Evolutionary conservation across 2,888 invertebrate species (phyloP).

Genomic region (Catocala sponsa): DNA sequence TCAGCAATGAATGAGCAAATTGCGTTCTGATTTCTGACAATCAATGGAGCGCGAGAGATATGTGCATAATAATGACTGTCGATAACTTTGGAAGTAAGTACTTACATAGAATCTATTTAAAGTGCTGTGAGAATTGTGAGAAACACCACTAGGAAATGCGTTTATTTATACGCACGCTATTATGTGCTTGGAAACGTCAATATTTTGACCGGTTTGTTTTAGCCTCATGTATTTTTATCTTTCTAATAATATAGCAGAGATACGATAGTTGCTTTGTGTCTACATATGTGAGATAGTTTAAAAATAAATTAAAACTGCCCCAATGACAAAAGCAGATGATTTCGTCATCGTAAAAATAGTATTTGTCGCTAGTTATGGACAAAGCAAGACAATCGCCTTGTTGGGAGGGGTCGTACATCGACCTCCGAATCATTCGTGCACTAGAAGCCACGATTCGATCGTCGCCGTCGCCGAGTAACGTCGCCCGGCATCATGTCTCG

Average conservation of each 20-base stretch:
- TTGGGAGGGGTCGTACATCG: slow-evolving; percentile 63
- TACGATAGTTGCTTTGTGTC: too few species aligned
- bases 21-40: slow-evolving; percentile 28
- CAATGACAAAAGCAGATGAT: not conserved
- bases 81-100: slow-evolving; percentile 23
- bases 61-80: slow-evolving; percentile 19
- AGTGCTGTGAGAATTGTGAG: not conserved
- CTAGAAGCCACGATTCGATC: slow-evolving; percentile 58
- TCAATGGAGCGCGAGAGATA: slow-evolving; percentile 25
- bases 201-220: not conserved
- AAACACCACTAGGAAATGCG: slow-evolving; percentile 15
- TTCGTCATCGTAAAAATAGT: slow-evolving; percentile 39
- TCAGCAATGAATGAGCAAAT: slow-evolving; percentile 31
- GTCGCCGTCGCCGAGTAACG: slow-evolving; percentile 38
- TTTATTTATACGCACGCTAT: slow-evolving; percentile 2
- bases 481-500: slow-evolving; percentile 63
- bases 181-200: slow-evolving; percentile 12
- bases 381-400: slow-evolving; percentile 47
- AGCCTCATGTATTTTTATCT: not conserved
- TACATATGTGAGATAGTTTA: too few species aligned
- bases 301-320: too few species aligned
- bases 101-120: slow-evolving; percentile 12
- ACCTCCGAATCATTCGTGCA: slow-evolving; percentile 67
- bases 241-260: too few species aligned
- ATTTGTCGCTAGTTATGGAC: slow-evolving; percentile 44